phyloP scores from a whole-genome alignment of 23 tunicate species.

The Styela clava region DNA sequence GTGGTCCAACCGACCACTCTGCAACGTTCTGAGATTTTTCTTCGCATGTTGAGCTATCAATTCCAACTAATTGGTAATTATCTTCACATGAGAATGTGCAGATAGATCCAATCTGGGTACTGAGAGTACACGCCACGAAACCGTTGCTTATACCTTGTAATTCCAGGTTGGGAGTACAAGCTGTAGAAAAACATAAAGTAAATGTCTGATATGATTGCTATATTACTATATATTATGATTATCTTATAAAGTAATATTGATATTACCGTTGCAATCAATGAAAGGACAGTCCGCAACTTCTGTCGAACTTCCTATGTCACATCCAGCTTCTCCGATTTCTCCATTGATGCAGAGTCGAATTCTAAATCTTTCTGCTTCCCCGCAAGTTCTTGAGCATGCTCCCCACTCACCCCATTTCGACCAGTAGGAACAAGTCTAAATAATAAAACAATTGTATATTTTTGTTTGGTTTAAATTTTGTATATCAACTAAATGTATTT shows the following conservation, averaged over 20 bases:
- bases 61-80: slow-evolving; percentile 33
- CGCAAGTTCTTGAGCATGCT: slow-evolving; percentile 46
- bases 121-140: slow-evolving; percentile 30
- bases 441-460: background rate
- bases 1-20: slow-evolving; percentile 31
- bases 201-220: no score
- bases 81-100: slow-evolving; percentile 38
- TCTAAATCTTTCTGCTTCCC: slow-evolving; percentile 29
- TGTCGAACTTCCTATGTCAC: slow-evolving; percentile 35
- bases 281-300: slow-evolving; percentile 15
- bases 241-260: no score
- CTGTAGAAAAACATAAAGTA: slow-evolving; percentile 21
- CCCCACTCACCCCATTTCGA: slow-evolving; percentile 46
- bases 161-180: slow-evolving; percentile 38
- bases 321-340: slow-evolving; percentile 40
- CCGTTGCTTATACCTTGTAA: slow-evolving; percentile 30
- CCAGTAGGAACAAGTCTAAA: slow-evolving; percentile 59
- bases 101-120: slow-evolving; percentile 20
- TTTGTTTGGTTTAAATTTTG: background rate
- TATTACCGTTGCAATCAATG: slow-evolving; percentile 9
- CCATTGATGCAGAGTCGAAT: slow-evolving; percentile 42
- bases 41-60: slow-evolving; percentile 6
- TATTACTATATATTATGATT: no score
- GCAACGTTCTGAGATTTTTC: background rate
- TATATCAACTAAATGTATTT: no score